phyloP scores from a whole-genome alignment of 2,888 invertebrate genomes.

The Podotricha telesiphe region DNA sequence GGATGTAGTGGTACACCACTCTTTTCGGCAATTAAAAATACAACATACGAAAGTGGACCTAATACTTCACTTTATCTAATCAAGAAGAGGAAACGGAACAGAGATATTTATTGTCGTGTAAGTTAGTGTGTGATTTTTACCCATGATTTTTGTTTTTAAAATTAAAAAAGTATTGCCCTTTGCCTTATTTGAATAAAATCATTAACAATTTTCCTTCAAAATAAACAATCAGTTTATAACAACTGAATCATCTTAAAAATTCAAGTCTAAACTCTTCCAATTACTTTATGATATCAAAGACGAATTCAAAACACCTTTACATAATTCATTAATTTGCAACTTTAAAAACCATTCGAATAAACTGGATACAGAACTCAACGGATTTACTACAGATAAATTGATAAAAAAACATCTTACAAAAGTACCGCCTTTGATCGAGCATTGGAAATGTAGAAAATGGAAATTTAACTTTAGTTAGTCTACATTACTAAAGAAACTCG shows the following conservation, averaged over 20 bases:
- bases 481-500: too few relatives aligned
- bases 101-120: too few relatives aligned
- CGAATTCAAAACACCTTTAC: conserved; percentile 24
- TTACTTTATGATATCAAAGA: conserved; percentile 26
- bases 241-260: background rate
- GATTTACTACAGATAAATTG: conserved; percentile 16
- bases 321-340: conserved; percentile 35
- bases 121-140: too few relatives aligned
- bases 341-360: conserved; percentile 16
- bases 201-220: conserved; percentile 1
- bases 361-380: background rate
- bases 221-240: background rate
- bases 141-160: too few relatives aligned
- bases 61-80: too few relatives aligned
- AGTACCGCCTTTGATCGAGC: conserved; percentile 8
- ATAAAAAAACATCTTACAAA: conserved; percentile 11
- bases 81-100: too few relatives aligned
- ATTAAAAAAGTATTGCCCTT: too few relatives aligned
- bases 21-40: too few relatives aligned
- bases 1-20: too few relatives aligned
- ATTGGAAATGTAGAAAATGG: conserved; percentile 9
- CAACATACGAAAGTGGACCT: too few relatives aligned
- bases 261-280: background rate
- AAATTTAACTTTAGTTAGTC: background rate
- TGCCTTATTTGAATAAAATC: background rate